Evolutionary conservation across 2,888 invertebrate genomes (phyloP).

Genomic region (Thymelicus acteon): DNA sequence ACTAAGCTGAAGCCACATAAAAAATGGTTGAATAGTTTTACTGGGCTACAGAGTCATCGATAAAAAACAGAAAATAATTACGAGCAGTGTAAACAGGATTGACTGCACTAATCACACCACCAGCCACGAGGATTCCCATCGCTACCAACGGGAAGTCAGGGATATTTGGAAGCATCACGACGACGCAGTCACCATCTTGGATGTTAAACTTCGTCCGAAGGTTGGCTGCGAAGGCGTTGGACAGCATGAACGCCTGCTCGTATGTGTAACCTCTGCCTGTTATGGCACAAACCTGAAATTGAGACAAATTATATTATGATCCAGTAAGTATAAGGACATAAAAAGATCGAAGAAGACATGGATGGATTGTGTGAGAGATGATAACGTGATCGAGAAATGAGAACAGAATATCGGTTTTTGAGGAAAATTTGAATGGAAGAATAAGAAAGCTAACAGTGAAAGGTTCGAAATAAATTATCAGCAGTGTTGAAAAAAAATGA

Average conservation of each 20-base stretch:
- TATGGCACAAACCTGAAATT: slow-evolving; percentile 87
- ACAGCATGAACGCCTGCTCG: slow-evolving; percentile 86
- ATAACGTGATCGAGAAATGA: no score
- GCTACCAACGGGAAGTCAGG: slow-evolving; percentile 89
- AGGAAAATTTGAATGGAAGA: no score
- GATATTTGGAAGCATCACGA: slow-evolving; percentile 89
- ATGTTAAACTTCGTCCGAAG: slow-evolving; percentile 88
- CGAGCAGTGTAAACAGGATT: slow-evolving; percentile 90
- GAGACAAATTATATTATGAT: neutral
- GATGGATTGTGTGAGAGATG: no score
- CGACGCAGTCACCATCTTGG: slow-evolving; percentile 87
- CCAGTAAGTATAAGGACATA: neutral
- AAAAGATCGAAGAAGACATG: neutral
- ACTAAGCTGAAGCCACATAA: no score
- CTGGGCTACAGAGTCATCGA: no score
- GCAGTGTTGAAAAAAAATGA: no score
- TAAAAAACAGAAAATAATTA: slow-evolving; percentile 56
- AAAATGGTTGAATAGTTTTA: no score
- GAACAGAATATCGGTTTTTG: no score
- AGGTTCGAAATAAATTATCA: no score
- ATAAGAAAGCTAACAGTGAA: no score
- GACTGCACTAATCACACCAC: slow-evolving; percentile 88
- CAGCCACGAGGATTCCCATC: slow-evolving; percentile 88
- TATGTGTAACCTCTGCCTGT: slow-evolving; percentile 90
- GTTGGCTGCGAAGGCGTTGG: slow-evolving; percentile 87